Evolutionary conservation across 2,888 invertebrate species (phyloP), one percentile per base, ranked within the genome.

Genomic region (Melanargia galathea): DNA sequence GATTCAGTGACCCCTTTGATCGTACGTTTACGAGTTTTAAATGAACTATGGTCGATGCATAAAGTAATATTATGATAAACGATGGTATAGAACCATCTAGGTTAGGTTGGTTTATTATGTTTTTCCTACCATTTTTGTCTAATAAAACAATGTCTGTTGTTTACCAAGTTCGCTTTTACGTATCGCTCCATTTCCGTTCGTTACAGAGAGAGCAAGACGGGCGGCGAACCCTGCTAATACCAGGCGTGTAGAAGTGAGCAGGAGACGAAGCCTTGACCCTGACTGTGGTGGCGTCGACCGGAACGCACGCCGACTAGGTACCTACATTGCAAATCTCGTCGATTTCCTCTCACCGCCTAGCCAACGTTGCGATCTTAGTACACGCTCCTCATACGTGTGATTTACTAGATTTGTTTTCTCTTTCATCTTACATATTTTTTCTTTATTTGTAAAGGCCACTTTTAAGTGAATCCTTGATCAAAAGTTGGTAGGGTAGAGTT

Each of bases 231-330:
- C 75, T 74, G 74, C 74, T 75, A 74, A 75, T 80, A 90, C 43
- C 18, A 88, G 86, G 86, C 87, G 79, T 76, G 82, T 86, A 87
- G 84, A 78, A 84, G 79, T 76, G 81, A 79, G 84, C 83, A 86
- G 87, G 82, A 86, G 82, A 76, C 78, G 79, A 89, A 89, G 86
- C 91, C 91, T 91, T 91, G 91, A 91, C 90, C 91, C 90, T 90
- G 90, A 87, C 79, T 82, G 83, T 84, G 88, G 87, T 89, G 90
- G 90, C 91, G 91, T 83, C 91, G 91, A 91, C 91, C 91, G 90
- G 87, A 89, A 90, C 90, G 90, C 84, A 82, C 86, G 82, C 84
- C 82, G 83, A 82, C 82, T 77, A 51, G 48, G 10, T 40, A 40
- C 4, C 22, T 49, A 81, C 85, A 83, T 80, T 81, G 87, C 85